These are phyloP conservation scores for Stenodera caucasica DNA, from an alignment of 2,888 invertebrate genomes.

Conservation along the genomic window DNA sequence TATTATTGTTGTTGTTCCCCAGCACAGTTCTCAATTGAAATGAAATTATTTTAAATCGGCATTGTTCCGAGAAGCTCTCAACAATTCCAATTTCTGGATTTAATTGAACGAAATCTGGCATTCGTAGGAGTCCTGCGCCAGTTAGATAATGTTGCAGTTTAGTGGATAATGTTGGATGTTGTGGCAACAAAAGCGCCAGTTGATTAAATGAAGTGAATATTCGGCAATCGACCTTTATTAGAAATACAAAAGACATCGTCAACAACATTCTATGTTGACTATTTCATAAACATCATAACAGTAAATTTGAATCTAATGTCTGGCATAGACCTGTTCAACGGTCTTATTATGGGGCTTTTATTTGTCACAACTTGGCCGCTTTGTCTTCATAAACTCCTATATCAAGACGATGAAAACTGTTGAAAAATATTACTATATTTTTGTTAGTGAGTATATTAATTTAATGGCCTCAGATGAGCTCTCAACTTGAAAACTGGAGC, in stretches of 20 bases:
- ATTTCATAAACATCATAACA: constrained; percentile 29
- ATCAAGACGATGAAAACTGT: constrained; percentile 28
- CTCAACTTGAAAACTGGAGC: too few species aligned
- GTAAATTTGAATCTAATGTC: constrained; percentile 34
- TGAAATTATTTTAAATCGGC: not conserved
- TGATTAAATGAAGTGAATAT: not conserved
- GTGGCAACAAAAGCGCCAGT: constrained; percentile 15
- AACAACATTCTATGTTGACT: not conserved
- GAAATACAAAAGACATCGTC: constrained; percentile 29
- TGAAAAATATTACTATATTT: constrained; percentile 30
- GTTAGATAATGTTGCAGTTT: constrained; percentile 24
- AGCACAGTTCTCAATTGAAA: not conserved
- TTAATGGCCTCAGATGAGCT: not conserved
- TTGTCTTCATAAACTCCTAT: constrained; percentile 33
- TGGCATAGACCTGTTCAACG: constrained; percentile 25
- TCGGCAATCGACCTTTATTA: not conserved
- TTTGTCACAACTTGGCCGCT: constrained; percentile 31
- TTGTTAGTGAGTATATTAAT: constrained; percentile 13
- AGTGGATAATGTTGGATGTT: constrained; percentile 18
- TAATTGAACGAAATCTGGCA: constrained; percentile 32
- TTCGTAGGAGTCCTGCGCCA: constrained; percentile 22
- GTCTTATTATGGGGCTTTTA: constrained; percentile 22
- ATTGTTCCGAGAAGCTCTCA: not conserved
- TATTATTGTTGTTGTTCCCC: not conserved
- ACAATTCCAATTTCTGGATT: constrained; percentile 21